Conservation (phyloP, 2,797 vertebrate genomes). For the Peromyscus aztecus region DNA sequence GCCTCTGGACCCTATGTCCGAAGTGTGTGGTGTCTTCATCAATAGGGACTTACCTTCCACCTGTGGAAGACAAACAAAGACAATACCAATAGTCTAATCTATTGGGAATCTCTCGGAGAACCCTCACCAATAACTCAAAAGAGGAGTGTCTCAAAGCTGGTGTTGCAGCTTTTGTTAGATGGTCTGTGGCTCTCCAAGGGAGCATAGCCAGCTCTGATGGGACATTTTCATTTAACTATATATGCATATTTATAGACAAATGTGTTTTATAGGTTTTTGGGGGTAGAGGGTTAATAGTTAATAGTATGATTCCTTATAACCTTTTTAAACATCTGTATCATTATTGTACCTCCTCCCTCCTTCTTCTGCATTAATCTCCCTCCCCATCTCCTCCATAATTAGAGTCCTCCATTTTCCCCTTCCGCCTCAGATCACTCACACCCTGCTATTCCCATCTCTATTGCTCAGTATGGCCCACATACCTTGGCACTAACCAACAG, state of each 20-base stretch:
- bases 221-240: neutral
- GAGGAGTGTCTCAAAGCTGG: neutral
- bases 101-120: neutral
- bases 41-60: neutral
- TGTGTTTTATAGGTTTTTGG: neutral
- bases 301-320: neutral
- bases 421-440: too few species aligned
- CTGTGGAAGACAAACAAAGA: neutral
- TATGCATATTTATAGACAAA: neutral
- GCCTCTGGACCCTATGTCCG: neutral
- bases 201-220: neutral
- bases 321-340: neutral
- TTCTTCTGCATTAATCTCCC: neutral
- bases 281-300: neutral
- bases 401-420: neutral
- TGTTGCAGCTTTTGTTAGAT: neutral
- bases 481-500: neutral
- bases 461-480: neutral
- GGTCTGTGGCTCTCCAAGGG: neutral
- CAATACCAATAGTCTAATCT: neutral
- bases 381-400: neutral
- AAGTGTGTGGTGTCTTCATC: neutral
- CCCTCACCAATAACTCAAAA: neutral
- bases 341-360: neutral
- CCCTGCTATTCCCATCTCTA: neutral